Conservation (phyloP, 2,797 vertebrate species). For the Chiroxiphia lanceolata region DNA sequence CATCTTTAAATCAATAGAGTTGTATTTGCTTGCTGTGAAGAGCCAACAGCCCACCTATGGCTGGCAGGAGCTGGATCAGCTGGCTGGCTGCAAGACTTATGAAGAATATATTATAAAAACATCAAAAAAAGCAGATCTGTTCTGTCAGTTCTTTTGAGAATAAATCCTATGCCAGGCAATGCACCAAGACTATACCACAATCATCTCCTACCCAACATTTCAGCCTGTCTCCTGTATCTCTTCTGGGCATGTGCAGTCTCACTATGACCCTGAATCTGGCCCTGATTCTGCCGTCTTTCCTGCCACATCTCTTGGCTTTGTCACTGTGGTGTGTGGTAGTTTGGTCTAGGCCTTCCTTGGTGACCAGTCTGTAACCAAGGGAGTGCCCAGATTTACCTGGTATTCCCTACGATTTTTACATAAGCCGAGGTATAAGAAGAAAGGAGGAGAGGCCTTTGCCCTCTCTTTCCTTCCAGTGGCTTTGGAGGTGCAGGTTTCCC, state of each 20-base stretch:
- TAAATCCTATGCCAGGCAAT: not conserved
- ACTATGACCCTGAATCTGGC: not conserved
- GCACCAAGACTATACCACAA: rapidly evolving
- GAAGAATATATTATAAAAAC: not conserved
- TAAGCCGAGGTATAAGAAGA: no score
- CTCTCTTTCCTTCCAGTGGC: no score
- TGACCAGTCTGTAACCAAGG: no score
- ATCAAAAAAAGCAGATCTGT: not conserved
- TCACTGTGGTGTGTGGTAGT: not conserved
- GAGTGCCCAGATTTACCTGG: no score
- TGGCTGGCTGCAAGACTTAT: not conserved
- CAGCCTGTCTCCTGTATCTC: not conserved
- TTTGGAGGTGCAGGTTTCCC: no score
- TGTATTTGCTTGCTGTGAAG: not conserved
- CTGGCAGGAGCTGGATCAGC: not conserved
- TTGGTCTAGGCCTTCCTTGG: no score
- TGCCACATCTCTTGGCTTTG: not conserved
- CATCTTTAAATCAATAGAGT: constrained; percentile 31
- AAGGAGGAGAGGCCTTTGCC: no score
- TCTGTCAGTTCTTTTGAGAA: not conserved
- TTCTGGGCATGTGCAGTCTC: not conserved
- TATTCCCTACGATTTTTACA: no score
- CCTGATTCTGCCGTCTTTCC: not conserved
- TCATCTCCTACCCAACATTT: not conserved
- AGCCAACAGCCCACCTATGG: not conserved